These are phyloP conservation scores for Hyperoplus lanceolatus DNA, from an alignment of 2,797 vertebrate genomes.

Conservation along the genomic window DNA sequence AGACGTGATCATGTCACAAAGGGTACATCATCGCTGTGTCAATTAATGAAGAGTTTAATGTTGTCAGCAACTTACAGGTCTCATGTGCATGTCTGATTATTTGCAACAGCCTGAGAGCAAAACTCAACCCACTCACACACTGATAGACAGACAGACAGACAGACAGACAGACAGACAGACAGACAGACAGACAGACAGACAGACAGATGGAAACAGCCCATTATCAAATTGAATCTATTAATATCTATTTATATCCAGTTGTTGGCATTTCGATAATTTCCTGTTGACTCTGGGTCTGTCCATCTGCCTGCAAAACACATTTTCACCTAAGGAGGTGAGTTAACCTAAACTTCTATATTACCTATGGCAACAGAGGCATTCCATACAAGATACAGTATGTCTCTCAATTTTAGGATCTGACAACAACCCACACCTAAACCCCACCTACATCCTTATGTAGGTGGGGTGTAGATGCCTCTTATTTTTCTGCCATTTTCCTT, in stretches of 20 bases:
- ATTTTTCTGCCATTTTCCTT: conserved; percentile 19
- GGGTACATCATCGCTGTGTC: conserved; percentile 66
- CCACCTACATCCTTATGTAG: conserved; percentile 5
- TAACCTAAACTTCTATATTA: neutral
- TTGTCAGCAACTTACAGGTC: conserved; percentile 74
- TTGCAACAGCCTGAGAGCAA: conserved; percentile 71
- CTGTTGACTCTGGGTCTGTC: neutral
- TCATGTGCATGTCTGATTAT: conserved; percentile 71
- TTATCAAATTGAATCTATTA: conserved; percentile 40
- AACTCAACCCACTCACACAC: neutral
- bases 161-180: conserved; percentile 24
- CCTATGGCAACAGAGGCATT: neutral
- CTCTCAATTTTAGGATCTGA: neutral
- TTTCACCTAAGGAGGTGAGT: neutral
- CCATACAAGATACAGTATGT: neutral
- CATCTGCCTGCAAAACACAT: neutral
- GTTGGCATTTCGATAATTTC: conserved; percentile 30
- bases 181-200: conserved; percentile 5
- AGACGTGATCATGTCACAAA: conserved; percentile 49
- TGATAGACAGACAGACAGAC: conserved; percentile 2
- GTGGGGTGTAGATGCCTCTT: neutral
- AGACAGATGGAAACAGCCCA: conserved; percentile 12
- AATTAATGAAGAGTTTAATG: conserved; percentile 79
- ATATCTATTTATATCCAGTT: conserved; percentile 23
- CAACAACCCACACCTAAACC: neutral